These are phyloP conservation scores for Cremastobaeus sp. DNA, from an alignment of 2,888 invertebrate species.

Conservation along the genomic window DNA sequence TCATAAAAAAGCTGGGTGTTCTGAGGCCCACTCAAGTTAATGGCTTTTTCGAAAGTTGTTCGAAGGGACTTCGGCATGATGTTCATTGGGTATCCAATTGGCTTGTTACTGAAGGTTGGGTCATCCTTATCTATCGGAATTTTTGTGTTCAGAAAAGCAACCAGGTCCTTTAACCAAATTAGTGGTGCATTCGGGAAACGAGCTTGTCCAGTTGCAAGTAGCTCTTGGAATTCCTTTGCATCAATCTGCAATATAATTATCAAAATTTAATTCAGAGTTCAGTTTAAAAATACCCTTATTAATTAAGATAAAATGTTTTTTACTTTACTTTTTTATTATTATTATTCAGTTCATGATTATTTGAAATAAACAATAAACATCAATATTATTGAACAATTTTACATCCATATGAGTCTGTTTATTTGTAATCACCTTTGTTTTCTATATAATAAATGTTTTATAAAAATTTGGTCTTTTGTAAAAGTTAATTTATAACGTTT, in stretches of 20 bases:
- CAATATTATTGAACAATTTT: no score
- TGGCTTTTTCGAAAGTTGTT: conserved; percentile 78
- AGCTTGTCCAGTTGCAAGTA: conserved; percentile 81
- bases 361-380: no score
- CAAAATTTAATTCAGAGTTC: neutral
- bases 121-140: conserved; percentile 83
- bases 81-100: conserved; percentile 81
- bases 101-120: conserved; percentile 81
- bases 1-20: conserved; percentile 86
- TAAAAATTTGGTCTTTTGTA: no score
- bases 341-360: no score
- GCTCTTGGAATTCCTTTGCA: conserved; percentile 80
- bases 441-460: no score
- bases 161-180: conserved; percentile 85
- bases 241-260: conserved; percentile 80
- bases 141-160: conserved; percentile 82
- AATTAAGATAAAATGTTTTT: neutral
- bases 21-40: conserved; percentile 82
- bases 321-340: neutral
- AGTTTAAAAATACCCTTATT: no score
- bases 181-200: conserved; percentile 86
- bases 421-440: no score
- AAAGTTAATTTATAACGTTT: no score
- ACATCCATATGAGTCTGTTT: no score
- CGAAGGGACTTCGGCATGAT: conserved; percentile 79